Base-by-base conservation (phyloP, 2,888 invertebrate species). In the Sclerodermus sp. region DNA sequence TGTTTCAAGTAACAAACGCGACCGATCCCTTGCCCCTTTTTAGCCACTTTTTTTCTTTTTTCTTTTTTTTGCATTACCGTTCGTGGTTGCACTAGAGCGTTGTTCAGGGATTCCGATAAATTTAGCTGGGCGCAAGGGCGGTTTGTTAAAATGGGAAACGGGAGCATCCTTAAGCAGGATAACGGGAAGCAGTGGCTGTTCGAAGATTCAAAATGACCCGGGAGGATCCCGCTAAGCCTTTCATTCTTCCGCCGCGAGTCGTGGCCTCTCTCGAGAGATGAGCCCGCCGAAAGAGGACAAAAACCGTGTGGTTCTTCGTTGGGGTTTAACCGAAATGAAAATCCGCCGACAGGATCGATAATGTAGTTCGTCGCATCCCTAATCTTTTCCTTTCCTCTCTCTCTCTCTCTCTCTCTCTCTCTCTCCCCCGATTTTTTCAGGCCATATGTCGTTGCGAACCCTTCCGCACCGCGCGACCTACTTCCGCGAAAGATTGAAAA, bases 341-440 rank as follows among this genome's bases (percentile, higher is more conserved):
- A 71, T 69, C 67, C 67, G 63, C 13, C 34, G 34, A 34, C 49
- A 44, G 57, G 60, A 64, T 64, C 65, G 60, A 64, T 64, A 64
- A 62, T 57, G 55, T 52, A 58, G 64, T 65, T 64, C 67, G 73
- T 62, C 66, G 70, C 70, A 73, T 74, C 73, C 73, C 73, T 74
- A 76, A 77, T 76, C 77, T 76, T 77, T 23, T 23, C 23, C 8
- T 8, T 23, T 8, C 8, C 23, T 23, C 8, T 23, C 23, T 8
- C 23, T 23, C 23, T 8, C 3, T 23, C 3, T 23, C 23, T 23
- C 8, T 3, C 23, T 23, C 23, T 8, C 8, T 23, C 23, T 23
- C 23, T n/a, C 76, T 77, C 73, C 70, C 72, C 64, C 64, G 72
- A 73, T 74, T 74, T 75, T 77, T 77, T 75, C 76, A 77, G 75